These are phyloP conservation scores for Portevinia maculata DNA, from an alignment of 2,888 invertebrate genomes.

Conservation along the genomic window DNA sequence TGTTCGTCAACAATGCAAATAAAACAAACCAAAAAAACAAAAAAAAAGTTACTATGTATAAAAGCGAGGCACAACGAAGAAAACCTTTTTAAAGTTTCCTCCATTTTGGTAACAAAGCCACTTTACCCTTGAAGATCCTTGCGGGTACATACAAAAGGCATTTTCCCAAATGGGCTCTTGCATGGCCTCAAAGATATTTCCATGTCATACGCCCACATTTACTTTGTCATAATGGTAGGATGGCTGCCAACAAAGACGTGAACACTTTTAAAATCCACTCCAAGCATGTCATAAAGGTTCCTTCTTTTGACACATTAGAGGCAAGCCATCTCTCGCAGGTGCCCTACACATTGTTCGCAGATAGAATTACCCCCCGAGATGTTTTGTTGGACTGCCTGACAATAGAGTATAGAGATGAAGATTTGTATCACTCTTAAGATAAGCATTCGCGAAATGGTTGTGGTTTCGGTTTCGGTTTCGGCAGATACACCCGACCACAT, in stretches of 20 bases:
- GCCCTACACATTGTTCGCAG: conserved; percentile 34
- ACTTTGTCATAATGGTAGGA: conserved; percentile 44
- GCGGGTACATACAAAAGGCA: conserved; percentile 44
- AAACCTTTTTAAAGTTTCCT: conserved; percentile 19
- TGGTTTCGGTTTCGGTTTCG: not conserved
- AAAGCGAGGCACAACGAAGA: conserved; percentile 12
- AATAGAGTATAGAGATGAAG: conserved; percentile 46
- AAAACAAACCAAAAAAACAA: conserved; percentile 17
- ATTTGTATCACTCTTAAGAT: conserved; percentile 46
- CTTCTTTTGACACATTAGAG: conserved; percentile 33
- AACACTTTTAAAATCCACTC: conserved; percentile 62
- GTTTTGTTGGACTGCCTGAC: conserved; percentile 36
- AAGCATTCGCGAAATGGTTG: conserved; percentile 34
- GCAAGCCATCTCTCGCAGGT: conserved; percentile 35
- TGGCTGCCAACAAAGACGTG: conserved; percentile 36
- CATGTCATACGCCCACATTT: conserved; percentile 42
- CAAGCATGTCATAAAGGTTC: conserved; percentile 45
- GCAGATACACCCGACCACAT: conserved; percentile 2
- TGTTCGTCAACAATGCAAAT: conserved; percentile 52
- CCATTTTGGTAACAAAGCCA: conserved; percentile 24
- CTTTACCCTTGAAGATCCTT: conserved; percentile 1
- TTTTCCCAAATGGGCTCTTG: conserved; percentile 42
- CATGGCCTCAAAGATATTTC: conserved; percentile 40
- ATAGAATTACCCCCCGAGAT: conserved; percentile 42
- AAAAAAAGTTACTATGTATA: too few relatives aligned